These are phyloP conservation scores for Spisula solida DNA, from an alignment of 2,888 invertebrate species.

Conservation along the genomic window DNA sequence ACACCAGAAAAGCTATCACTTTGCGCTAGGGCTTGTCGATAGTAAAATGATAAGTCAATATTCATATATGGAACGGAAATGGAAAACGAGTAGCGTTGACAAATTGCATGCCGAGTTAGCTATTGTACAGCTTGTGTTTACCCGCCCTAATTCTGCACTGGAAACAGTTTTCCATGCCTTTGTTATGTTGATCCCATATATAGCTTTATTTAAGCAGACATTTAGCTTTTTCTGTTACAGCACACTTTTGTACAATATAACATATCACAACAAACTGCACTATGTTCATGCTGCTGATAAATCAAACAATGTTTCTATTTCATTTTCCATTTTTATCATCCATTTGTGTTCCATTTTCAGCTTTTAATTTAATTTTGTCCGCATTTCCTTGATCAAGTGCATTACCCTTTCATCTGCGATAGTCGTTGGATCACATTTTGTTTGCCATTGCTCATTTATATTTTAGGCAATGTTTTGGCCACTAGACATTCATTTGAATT, in stretches of 20 bases:
- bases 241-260: neutral
- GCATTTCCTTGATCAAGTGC: too few relatives aligned
- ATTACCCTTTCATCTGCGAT: too few relatives aligned
- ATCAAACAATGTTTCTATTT: neutral
- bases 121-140: constrained; percentile 17
- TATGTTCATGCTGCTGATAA: neutral
- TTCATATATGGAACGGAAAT: too few relatives aligned
- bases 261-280: neutral
- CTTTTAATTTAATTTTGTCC: too few relatives aligned
- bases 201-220: constrained; percentile 15
- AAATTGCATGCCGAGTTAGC: neutral
- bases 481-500: too few relatives aligned
- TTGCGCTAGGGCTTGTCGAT: too few relatives aligned
- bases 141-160: neutral
- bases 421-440: too few relatives aligned
- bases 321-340: neutral
- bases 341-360: too few relatives aligned
- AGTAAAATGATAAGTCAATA: neutral
- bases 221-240: neutral
- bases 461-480: too few relatives aligned
- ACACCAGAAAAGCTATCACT: too few relatives aligned
- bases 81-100: neutral
- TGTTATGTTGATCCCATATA: constrained; percentile 7
- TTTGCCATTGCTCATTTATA: too few relatives aligned
- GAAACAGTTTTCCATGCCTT: constrained; percentile 3